A percentile compares a stretch with the other conserved stretches of the same genome.
These are phyloP conservation scores for Tachyglossus aculeatus DNA, from an alignment of 2,797 vertebrate species.

Conservation along the genomic window DNA sequence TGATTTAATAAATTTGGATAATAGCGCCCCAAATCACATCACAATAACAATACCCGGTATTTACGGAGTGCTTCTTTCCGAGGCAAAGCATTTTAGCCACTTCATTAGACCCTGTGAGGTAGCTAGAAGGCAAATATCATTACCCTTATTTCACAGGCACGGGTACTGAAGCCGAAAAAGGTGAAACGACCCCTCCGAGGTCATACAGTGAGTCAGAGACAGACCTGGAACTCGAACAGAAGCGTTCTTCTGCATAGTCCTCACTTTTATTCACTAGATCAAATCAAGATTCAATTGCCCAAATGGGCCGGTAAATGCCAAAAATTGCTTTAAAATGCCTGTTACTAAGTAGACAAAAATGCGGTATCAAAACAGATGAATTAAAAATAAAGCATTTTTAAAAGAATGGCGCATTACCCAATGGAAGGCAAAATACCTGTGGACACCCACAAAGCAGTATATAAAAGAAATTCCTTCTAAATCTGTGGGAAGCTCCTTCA, in stretches of 20 bases:
- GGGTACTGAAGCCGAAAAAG: neutral
- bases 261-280: neutral
- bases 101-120: slow-evolving; percentile 4
- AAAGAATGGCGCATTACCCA: too few species aligned
- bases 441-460: too few species aligned
- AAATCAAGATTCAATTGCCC: neutral
- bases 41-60: neutral
- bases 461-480: too few species aligned
- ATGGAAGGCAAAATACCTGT: too few species aligned
- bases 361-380: slow-evolving; percentile 26
- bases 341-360: neutral
- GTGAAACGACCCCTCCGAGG: slow-evolving; percentile 8
- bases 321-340: slow-evolving; percentile 3
- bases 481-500: too few species aligned
- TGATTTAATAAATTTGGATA: slow-evolving; percentile 2
- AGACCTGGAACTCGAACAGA: slow-evolving; percentile 14
- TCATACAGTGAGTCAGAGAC: neutral
- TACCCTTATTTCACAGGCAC: neutral
- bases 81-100: slow-evolving; percentile 22
- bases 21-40: slow-evolving; percentile 2
- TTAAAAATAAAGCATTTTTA: neutral
- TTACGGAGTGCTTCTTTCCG: neutral
- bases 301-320: slow-evolving; percentile 13
- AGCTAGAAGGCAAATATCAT: slow-evolving; percentile 13
- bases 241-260: neutral